phyloP scores from a whole-genome alignment of 2,113 vertebrate species.

The Etheostoma spectabile region DNA sequence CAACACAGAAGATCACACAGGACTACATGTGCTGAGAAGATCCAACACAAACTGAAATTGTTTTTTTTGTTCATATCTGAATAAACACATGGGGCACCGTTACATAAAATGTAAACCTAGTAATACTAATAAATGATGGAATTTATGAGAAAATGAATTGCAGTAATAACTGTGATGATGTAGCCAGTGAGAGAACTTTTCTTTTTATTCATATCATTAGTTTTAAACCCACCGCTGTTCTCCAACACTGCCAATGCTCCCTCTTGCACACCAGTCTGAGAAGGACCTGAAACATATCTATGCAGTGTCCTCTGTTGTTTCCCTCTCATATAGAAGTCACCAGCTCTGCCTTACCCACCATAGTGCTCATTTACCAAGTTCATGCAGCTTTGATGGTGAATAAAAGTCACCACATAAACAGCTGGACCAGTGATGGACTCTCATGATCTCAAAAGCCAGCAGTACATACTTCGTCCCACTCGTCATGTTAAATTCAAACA shows the following conservation, averaged over 20 bases:
- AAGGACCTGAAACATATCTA: not conserved
- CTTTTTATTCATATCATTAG: not conserved
- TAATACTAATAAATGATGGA: not conserved
- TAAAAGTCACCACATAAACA: slow-evolving; percentile 29
- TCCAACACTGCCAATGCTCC: too few relatives aligned
- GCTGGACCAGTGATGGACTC: slow-evolving; percentile 26
- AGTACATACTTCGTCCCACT: slow-evolving; percentile 26
- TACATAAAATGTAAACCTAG: not conserved
- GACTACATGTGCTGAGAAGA: not conserved
- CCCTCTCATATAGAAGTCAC: not conserved
- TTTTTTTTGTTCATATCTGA: not conserved
- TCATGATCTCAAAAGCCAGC: slow-evolving; percentile 9
- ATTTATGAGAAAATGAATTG: not conserved
- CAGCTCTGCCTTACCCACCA: not conserved
- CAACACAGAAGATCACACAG: not conserved
- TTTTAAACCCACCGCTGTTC: not conserved
- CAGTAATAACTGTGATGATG: not conserved
- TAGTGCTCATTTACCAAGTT: not conserved
- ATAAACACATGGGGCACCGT: not conserved
- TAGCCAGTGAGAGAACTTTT: not conserved
- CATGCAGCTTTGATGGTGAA: slow-evolving; percentile 30
- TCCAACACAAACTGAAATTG: not conserved
- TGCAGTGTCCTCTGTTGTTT: not conserved
- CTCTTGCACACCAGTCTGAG: not conserved
- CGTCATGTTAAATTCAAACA: slow-evolving; percentile 7